phyloP scores from a whole-genome alignment of 2,888 invertebrate genomes.

The Maniola hyperantus region DNA sequence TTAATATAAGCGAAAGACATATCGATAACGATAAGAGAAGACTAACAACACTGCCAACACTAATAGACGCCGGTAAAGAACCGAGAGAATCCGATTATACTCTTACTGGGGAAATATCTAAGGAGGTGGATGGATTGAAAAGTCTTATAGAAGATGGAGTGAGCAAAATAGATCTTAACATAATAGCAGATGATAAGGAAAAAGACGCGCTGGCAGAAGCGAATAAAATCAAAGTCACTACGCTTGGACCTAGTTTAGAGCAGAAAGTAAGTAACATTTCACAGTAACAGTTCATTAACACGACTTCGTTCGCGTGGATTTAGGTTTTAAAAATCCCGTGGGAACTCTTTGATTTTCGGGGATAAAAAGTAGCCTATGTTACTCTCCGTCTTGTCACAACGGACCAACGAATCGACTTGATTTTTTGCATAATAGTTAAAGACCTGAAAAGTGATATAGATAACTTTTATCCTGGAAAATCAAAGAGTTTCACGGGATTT shows the following conservation, averaged over 20 bases:
- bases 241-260: conserved; percentile 85
- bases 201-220: conserved; percentile 50
- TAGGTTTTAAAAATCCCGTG: no score
- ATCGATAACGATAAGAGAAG: conserved; percentile 55
- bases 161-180: conserved; percentile 69
- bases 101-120: conserved; percentile 67
- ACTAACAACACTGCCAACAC: conserved; percentile 50
- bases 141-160: conserved; percentile 76
- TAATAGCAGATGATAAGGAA: conserved; percentile 64
- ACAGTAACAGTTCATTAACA: no score
- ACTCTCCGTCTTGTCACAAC: no score
- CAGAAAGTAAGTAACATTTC: conserved; percentile 83
- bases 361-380: no score
- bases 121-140: conserved; percentile 68
- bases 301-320: no score
- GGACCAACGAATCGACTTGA: no score
- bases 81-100: conserved; percentile 60
- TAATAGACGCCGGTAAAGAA: conserved; percentile 44
- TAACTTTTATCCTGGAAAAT: no score
- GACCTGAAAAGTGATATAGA: no score
- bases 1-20: conserved; percentile 65
- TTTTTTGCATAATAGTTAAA: no score
- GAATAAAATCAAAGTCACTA: conserved; percentile 67
- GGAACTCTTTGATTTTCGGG: no score
- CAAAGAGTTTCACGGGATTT: no score